phyloP scores from a whole-genome alignment of 2,888 invertebrate genomes.

The Lepeophtheirus nordmannii region DNA sequence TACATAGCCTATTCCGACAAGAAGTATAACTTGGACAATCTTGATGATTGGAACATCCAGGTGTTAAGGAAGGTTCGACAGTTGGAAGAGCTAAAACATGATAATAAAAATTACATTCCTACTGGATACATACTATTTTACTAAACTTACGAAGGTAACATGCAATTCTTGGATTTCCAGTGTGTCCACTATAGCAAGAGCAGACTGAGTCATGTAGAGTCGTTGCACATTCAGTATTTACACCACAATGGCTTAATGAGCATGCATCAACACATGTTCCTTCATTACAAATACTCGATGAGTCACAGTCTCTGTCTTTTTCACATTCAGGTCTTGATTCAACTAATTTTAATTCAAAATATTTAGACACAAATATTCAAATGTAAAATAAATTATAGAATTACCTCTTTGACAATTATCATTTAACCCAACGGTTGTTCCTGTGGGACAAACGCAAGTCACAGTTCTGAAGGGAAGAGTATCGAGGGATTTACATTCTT shows the following conservation, averaged over 20 bases:
- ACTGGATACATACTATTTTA: background rate
- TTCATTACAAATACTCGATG: conserved; percentile 1
- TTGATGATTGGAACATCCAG: conserved; percentile 30
- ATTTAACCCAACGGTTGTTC: conserved; percentile 38
- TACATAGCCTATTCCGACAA: conserved; percentile 45
- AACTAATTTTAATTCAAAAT: background rate
- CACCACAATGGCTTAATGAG: background rate
- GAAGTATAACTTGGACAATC: conserved; percentile 40
- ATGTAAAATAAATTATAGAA: no score
- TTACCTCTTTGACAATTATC: conserved; percentile 27
- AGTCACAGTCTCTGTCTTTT: conserved; percentile 5
- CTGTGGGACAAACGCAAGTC: conserved; percentile 69
- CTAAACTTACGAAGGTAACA: conserved; percentile 29
- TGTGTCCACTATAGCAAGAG: conserved; percentile 31
- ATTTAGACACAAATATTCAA: background rate
- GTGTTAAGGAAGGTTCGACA: conserved; percentile 33
- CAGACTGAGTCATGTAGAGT: conserved; percentile 31
- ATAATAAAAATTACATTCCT: background rate
- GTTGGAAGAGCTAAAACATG: background rate
- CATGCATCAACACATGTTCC: conserved; percentile 20
- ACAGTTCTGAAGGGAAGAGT: conserved; percentile 30
- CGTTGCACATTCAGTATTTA: conserved; percentile 6
- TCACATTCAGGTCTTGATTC: conserved; percentile 30
- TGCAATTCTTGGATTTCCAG: conserved; percentile 31
- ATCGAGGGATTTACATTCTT: conserved; percentile 47